A percentile compares a stretch with the other conserved stretches of the same genome.
phyloP scores from a whole-genome alignment of 2,113 vertebrate species.

The Turdus rufiventris region DNA sequence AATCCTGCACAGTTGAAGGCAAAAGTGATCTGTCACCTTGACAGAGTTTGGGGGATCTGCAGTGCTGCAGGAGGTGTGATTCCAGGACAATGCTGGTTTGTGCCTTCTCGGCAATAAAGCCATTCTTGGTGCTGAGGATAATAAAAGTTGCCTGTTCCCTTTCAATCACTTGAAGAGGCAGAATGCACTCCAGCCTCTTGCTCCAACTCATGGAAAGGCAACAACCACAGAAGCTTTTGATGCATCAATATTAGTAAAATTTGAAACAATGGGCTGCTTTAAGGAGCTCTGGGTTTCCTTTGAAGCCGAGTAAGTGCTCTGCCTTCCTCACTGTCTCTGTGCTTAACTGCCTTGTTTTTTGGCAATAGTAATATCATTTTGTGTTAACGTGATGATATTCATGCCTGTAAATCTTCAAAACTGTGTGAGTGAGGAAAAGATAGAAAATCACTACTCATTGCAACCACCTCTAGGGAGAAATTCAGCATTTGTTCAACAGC shows the following conservation, averaged over 20 bases:
- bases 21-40: not conserved
- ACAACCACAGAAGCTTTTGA: not conserved
- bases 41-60: not conserved
- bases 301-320: not conserved
- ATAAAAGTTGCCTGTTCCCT: not conserved
- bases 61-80: not conserved
- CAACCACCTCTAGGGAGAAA: conserved; percentile 46
- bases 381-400: conserved; percentile 39
- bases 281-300: not conserved
- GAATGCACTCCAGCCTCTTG: not conserved
- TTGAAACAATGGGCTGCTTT: not conserved
- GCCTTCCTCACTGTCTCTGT: not conserved
- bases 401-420: conserved; percentile 52
- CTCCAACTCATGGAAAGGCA: not conserved
- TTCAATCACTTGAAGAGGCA: not conserved
- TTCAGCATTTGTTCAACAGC: conserved; percentile 40
- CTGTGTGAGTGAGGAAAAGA: conserved; percentile 9
- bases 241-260: not conserved
- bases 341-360: conserved; percentile 31
- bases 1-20: not conserved
- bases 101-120: not conserved
- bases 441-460: not conserved
- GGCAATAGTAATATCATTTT: conserved; percentile 42
- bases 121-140: not conserved
- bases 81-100: not conserved